Base-by-base conservation (phyloP, 2,113 vertebrate genomes). In the Epinephelus lanceolatus region DNA sequence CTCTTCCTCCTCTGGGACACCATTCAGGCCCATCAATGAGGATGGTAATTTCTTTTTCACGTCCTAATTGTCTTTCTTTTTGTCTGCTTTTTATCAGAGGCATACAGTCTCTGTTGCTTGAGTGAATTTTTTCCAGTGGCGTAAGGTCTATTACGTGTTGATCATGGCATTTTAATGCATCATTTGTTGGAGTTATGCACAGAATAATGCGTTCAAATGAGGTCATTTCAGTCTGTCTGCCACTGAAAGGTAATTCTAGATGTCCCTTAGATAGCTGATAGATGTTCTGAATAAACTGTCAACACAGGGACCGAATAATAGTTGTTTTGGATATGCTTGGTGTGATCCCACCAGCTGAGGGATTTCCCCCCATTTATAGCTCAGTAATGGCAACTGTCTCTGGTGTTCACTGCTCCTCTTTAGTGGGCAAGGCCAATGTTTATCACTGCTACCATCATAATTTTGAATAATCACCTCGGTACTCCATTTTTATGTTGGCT, bases 11-110 rank as follows among this genome's bases (percentile, higher is more conserved):
- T 74, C 40, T 6, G 86, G 88, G 89, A 91, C 60, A 88, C 79
- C 71, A 79, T 89, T 89, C 79, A 90, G 55, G n/a, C 62, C 63
- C 84, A 76, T 93, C 85, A 88, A 66, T 85, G 83, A 91, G 79
- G 52, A 68, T 61, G 66, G 42, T 90, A 71, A 92, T 94, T 90
- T 88, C 68, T 90, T 89, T 76, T 76, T 60, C 82, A 80, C 59
- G 1, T 85, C 90, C 78, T 89, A 87, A 92, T 93, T 83, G 84
- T 86, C 84, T 86, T 86, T 81, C 85, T 90, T 89, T 89, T 92
- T 90, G 84, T 89, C 68, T 87, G 83, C 83, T 49, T 82, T 89
- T 91, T 88, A 94, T 92, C 92, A 61, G 80, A 78, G 57, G 33
- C 53, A 52, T 79, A 80, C 85, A 88, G 78, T 86, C 88, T 78